phyloP scores from a whole-genome alignment of 2,113 vertebrate genomes.

The Lanius ludovicianus region DNA sequence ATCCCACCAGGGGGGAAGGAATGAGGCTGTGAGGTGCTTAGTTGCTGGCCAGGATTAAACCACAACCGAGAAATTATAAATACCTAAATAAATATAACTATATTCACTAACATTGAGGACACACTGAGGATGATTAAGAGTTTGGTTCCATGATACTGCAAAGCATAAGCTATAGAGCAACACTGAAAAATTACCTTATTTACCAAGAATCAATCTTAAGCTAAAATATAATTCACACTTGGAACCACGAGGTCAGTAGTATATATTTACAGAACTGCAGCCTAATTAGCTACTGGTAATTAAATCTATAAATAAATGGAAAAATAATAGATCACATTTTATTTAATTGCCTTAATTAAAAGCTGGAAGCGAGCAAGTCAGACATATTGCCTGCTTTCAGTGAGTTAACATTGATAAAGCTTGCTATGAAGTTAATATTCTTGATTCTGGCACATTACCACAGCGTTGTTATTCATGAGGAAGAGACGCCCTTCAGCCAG shows the following conservation, averaged over 20 bases:
- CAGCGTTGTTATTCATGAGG: neutral
- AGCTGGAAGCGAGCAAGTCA: neutral
- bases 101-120: neutral
- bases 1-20: neutral
- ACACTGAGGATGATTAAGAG: neutral
- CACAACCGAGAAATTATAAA: neutral
- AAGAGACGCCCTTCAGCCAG: neutral
- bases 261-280: neutral
- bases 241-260: neutral
- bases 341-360: constrained; percentile 34
- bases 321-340: neutral
- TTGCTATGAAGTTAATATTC: neutral
- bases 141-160: neutral
- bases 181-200: neutral
- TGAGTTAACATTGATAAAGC: neutral
- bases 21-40: neutral
- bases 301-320: constrained; percentile 13
- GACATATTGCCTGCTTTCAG: neutral
- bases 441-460: neutral
- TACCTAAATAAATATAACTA: neutral
- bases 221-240: neutral
- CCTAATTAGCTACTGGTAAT: neutral
- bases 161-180: neutral
- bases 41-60: neutral
- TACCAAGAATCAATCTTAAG: neutral